Base-by-base conservation (phyloP, 2,113 vertebrate genomes). In the Trinectes maculatus region DNA sequence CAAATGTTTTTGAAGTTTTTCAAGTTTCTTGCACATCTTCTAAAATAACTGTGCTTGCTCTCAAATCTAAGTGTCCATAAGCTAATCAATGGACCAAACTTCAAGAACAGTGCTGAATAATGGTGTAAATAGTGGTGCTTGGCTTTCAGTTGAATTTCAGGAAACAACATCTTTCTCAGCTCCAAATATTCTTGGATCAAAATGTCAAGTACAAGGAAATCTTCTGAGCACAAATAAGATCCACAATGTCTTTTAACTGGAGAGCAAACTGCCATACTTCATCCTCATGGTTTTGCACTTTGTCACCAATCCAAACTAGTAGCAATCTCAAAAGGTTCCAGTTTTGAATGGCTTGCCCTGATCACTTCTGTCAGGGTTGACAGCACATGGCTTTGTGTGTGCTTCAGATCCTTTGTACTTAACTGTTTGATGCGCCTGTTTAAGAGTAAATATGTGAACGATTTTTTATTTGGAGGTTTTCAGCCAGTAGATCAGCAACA, bases 261-360 rank as follows among this genome's bases (percentile, higher is more conserved):
- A 60, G 67, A 52, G 21, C 36, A 42, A 71, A 60, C 36, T 71
- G 55, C 67, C 47, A 53, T 22, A 71, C 46, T 34, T 61, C 47
- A 53, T 66, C 49, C 39, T 61, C 47, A 34, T 29, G 47, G 13
- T 49, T 61, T 61, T 60, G 47, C 56, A 53, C 31, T 48, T 68
- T 42, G 37, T 65, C 48, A 42, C 43, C 60, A 74, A 67, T 54
- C 24, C 67, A 67, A 39, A 75, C 18, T 21, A 65, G 51, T n/a
- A 51, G 21, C 43, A 69, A 77, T 31, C 55, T 74, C 28, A 74
- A 67, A 43, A 58, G 39, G 22, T 73, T 73, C 60, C 60, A 73
- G 61, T 74, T 74, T 44, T 66, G 61, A 51, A 66, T 26, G 21
- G 56, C 52, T 19, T 67, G 51, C 18, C 64, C 64, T 48, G 49